Evolutionary conservation across 2,888 invertebrate species (phyloP), one percentile per base, ranked within the genome.

Genomic region (Harpagoxenus sublaevis): DNA sequence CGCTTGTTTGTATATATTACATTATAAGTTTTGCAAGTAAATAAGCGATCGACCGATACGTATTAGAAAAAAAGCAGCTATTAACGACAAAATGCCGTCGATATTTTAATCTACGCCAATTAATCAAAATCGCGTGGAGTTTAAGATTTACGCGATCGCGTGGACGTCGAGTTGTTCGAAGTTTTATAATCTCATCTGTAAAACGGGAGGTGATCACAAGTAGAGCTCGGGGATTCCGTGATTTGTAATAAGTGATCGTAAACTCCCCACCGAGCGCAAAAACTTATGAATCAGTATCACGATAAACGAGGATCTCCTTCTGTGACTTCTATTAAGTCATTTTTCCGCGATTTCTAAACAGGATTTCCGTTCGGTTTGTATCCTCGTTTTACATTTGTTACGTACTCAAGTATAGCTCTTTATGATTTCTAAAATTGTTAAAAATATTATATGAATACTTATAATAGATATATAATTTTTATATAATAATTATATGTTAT

Each of bases 371-470:
- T 65, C 2, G 23, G 5, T 5, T 39, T 39, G 12, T 18, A 23
- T 70, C 31, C n/a, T 35, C 1, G 23, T 68, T 48, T 48, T 68
- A 68, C 9, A 28, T 68, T 63, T 63, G n/a, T 63, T 39, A 28
- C 5, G 6, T 8, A 9, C 10, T 0, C 35, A 48, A 39, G 2
- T 39, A 15, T 39, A 15, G 39, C 1, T 39, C 3, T 48, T 10
- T 9, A 31, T 18, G 23, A 55, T 23, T 23, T 31, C 5, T 60
- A 62, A 35, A 62, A 62, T 35, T 62, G 18, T 35, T 62, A 2
- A 28, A 57, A 57, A 35, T 35, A 35, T 35, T 57, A 62, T 57
- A 62, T 18, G 8, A 35, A 12, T 60, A 60, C 35, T 23, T 23
- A 23, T 23, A 23, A 23, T 23, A 23, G 35, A 42, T 42, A 66